phyloP scores from a whole-genome alignment of 2,113 vertebrate genomes.

The Lutjanus erythropterus region DNA sequence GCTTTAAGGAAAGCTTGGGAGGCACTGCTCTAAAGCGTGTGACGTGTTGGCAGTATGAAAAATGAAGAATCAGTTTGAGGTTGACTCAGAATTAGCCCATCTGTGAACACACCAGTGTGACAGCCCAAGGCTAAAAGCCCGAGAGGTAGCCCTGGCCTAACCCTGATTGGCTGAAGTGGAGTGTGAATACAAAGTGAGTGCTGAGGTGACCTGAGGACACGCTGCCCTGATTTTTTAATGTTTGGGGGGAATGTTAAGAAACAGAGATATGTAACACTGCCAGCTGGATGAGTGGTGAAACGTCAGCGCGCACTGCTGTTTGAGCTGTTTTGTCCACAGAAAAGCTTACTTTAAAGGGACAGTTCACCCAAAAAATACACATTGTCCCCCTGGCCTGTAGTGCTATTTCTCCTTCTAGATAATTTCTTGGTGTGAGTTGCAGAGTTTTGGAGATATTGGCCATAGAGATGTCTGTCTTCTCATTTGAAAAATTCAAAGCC shows the following conservation, averaged over 20 bases:
- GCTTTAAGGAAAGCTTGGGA: too few relatives aligned
- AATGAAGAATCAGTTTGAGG: too few relatives aligned
- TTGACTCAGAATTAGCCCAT: not conserved
- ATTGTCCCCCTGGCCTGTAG: too few relatives aligned
- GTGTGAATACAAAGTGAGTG: constrained; percentile 8
- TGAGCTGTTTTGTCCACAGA: too few relatives aligned
- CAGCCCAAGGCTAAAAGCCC: constrained; percentile 10
- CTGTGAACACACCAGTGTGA: not conserved
- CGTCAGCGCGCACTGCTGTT: not conserved
- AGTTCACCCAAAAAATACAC: too few relatives aligned
- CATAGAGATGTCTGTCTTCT: too few relatives aligned
- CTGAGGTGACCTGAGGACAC: constrained; percentile 28
- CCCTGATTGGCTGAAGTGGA: not conserved
- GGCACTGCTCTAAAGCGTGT: too few relatives aligned
- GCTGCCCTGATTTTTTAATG: not conserved
- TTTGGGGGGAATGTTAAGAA: constrained; percentile 5
- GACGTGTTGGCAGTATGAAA: not conserved
- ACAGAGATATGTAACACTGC: not conserved
- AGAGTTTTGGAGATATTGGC: too few relatives aligned
- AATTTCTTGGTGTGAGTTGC: too few relatives aligned
- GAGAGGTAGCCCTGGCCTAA: not conserved
- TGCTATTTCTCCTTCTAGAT: too few relatives aligned
- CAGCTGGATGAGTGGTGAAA: not conserved
- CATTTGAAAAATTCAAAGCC: too few relatives aligned
- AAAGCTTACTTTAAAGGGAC: too few relatives aligned